Evolutionary conservation across 2,888 invertebrate species (phyloP), one percentile per base, ranked within the genome.

Genomic region (Penaeus monodon): DNA sequence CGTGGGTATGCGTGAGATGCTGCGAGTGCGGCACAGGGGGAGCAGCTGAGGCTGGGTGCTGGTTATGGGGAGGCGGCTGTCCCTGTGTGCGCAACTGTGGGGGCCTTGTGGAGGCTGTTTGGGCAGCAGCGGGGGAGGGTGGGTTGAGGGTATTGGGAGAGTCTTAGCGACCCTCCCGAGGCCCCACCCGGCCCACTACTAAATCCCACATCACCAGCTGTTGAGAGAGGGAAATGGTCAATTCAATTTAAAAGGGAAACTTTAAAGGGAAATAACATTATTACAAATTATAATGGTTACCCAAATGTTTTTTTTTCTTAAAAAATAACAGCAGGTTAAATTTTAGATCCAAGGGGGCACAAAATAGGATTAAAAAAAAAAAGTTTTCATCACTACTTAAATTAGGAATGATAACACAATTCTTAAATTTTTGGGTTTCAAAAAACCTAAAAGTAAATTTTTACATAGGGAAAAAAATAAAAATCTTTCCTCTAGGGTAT

Each of bases 181-280:
- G 81, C 86, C 86, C 86, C 86, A 66, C 86, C 86, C 81, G 86
- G 86, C 73, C 86, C 86, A 81, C 86, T 77, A 70, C 68, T 68
- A 68, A 86, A 86, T 49, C 66, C 77, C 81, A 86, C 86, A 86
- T 86, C 86, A 86, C 85, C 85, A 65, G 76, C 81, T 81, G 86
- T 12, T 68, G 82, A 33, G 57, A 22, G 27, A 63, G 20, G n/a
- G 65, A 7, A 24, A 12, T 79, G 27, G 27, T 64, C 17, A 38
- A 27, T 38, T 63, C 6, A 85, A 17, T 68, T 0, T 24, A 17
- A n/a, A 44, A 64, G 17, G 6, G 22, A 78, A 22, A 38, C 44
- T 64, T 68, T 64, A 82, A 20, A 29, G 24, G 12, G 65, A n/a
- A 57, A 81, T 24, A 24, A 68, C 57, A 57, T 12, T 57, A 57